Percentiles rank a stretch among this genome's conserved stretches.
Conservation (phyloP, 1,140 invertebrate species). For the Cataglyphis hispanica region DNA sequence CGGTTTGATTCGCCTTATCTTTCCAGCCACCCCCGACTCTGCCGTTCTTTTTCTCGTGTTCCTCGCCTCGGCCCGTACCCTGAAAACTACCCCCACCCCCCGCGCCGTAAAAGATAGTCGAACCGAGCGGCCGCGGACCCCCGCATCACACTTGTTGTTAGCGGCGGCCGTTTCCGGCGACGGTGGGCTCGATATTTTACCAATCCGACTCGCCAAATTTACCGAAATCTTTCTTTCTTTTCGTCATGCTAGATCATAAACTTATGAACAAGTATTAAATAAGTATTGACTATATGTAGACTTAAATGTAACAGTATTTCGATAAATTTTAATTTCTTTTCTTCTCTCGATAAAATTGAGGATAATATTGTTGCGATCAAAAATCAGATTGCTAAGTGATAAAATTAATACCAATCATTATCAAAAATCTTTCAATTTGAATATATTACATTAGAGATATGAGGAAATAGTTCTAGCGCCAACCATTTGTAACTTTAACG, state of each 20-base stretch:
- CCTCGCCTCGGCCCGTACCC: conserved; percentile 73
- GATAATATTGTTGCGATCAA: neutral
- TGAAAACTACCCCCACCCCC: conserved; percentile 57
- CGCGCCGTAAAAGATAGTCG: conserved; percentile 61
- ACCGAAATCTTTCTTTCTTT: neutral
- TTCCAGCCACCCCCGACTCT: conserved; percentile 73
- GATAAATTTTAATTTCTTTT: neutral
- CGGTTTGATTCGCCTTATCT: conserved; percentile 87
- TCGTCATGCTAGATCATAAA: neutral
- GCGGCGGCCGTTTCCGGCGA: conserved; percentile 47
- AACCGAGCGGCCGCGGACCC: conserved; percentile 32
- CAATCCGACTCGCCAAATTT: conserved; percentile 13
- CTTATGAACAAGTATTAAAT: neutral
- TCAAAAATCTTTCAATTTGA: neutral
- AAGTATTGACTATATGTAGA: neutral
- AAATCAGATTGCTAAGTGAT: neutral
- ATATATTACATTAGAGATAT: neutral
- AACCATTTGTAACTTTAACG: conserved; percentile 57
- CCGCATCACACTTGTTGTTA: conserved; percentile 55
- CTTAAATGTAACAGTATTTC: neutral
- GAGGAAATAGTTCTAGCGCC: neutral
- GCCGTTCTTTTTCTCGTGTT: conserved; percentile 73
- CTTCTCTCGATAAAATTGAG: neutral
- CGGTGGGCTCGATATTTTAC: conserved; percentile 57
- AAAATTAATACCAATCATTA: conserved; percentile 4